Evolutionary conservation across 2,113 vertebrate genomes (phyloP), one percentile per base, ranked within the genome.

Genomic region (Thamnophis sirtalis): DNA sequence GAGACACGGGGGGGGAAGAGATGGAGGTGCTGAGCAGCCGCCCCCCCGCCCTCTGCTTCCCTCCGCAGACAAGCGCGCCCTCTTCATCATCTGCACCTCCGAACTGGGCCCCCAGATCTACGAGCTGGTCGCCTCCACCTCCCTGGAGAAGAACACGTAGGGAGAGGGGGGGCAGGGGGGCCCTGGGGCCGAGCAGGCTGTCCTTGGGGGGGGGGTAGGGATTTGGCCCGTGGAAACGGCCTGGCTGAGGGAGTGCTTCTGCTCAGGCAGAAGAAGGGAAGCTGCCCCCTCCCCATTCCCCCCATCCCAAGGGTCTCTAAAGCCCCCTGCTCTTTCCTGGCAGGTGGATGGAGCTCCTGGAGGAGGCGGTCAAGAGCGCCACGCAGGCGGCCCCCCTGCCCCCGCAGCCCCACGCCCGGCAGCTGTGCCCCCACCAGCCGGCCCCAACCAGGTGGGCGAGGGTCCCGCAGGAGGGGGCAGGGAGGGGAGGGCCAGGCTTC

Each of bases 81-180:
- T 99, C 85, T 99, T 99, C 94, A 97, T 99, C 93, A 99, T 99
- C 97, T 99, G 99, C 97, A 98, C 99, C 0, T 99, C 98, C 0
- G 98, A 99, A 95, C 38, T 98, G 94, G 98, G 98, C 0, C 97
- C 97, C 0, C 99, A 99, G 95, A 99, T 99, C 95, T 99, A 99
- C 0, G 99, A 99, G 93, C 97, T 99, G 96, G 98, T 98, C 84
- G 99, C 99, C 0, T 95, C 97, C 91, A 98, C 98, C 0, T 95
- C 97, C 0, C 98, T 98, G 0, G 99, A 99, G 94, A 99, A 98
- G 84, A 98, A 98, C 97, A 98, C 91, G 99, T 99, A 93, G 91
- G 60, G n/a, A 4, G 19, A 1, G 43, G 26, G 0, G 38, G n/a
- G 60, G 24, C 55, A 1, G 24, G 26, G 58, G 56, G 55, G 0